phyloP scores from a whole-genome alignment of 1,140 invertebrate species.

The Kradibia gibbosae region DNA sequence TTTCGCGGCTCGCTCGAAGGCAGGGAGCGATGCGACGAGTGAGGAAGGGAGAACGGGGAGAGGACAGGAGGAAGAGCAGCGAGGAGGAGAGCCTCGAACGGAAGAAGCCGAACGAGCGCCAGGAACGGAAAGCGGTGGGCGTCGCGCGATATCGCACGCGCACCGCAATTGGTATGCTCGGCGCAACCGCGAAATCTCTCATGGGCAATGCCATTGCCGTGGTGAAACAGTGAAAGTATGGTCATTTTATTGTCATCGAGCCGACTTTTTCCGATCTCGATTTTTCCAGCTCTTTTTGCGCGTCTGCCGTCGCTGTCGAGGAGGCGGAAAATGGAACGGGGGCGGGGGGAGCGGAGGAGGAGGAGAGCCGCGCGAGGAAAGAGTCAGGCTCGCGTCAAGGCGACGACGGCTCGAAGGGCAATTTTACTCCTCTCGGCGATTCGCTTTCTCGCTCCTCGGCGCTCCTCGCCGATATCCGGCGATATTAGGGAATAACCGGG shows the following conservation, averaged over 20 bases:
- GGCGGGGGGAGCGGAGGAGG: no score
- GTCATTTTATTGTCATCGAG: slow-evolving; percentile 63
- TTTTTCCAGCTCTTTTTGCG: background rate
- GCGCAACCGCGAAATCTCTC: slow-evolving; percentile 59
- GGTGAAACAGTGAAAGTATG: slow-evolving; percentile 71
- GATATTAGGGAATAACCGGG: no score
- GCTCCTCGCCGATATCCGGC: no score
- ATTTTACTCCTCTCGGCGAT: no score
- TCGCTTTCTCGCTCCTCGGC: no score
- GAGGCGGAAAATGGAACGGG: no score
- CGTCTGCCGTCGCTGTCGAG: background rate
- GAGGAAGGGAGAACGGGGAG: no score
- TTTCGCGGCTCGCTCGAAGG: background rate
- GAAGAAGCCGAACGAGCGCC: background rate
- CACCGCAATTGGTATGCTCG: slow-evolving; percentile 56
- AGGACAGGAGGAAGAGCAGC: no score
- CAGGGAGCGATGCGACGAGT: background rate
- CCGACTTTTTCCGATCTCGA: slow-evolving; percentile 50
- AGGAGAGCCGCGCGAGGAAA: no score
- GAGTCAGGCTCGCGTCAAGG: no score
- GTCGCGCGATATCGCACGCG: background rate
- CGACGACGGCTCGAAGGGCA: no score
- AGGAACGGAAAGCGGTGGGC: background rate
- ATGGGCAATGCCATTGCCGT: slow-evolving; percentile 72
- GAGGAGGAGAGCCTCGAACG: no score